These are phyloP conservation scores for Drosophila neonasuta DNA, from an alignment of 2,888 invertebrate species.

Conservation along the genomic window DNA sequence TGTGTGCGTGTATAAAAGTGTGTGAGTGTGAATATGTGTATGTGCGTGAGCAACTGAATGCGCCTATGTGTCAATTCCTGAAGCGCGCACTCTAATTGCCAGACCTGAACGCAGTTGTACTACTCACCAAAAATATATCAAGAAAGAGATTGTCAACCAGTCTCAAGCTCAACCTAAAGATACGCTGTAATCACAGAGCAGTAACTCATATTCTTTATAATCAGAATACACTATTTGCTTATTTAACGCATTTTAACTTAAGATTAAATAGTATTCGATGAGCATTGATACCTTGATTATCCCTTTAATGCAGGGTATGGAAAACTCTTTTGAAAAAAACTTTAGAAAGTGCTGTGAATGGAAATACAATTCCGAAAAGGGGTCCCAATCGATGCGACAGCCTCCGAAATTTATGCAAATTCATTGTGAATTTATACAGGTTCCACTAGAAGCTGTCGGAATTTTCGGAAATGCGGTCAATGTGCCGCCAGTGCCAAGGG, in stretches of 20 bases:
- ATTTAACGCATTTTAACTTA: background rate
- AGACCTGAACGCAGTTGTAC: constrained; percentile 21
- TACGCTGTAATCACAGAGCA: background rate
- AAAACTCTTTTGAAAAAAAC: constrained; percentile 18
- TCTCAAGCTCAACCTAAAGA: background rate
- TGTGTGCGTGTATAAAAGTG: constrained; percentile 1
- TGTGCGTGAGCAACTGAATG: constrained; percentile 7
- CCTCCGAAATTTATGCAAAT: constrained; percentile 66
- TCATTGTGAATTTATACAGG: constrained; percentile 69
- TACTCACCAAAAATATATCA: background rate
- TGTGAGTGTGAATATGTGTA: constrained; percentile 9
- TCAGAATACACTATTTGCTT: background rate
- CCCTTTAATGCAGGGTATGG: constrained; percentile 14
- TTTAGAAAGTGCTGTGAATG: constrained; percentile 22
- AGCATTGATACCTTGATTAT: background rate
- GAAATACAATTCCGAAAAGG: constrained; percentile 24
- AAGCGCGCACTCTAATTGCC: constrained; percentile 54
- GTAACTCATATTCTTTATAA: background rate
- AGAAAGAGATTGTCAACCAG: background rate
- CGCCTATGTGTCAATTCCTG: constrained; percentile 24
- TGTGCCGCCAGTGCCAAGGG: constrained; percentile 54
- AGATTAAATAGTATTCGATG: background rate
- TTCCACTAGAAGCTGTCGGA: constrained; percentile 24
- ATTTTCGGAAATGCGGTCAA: constrained; percentile 69
- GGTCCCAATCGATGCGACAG: constrained; percentile 15